A percentile compares a stretch with the other conserved stretches of the same genome.
Evolutionary conservation across 2,888 invertebrate genomes (phyloP).

Genomic region (Ceraclea dissimilis): DNA sequence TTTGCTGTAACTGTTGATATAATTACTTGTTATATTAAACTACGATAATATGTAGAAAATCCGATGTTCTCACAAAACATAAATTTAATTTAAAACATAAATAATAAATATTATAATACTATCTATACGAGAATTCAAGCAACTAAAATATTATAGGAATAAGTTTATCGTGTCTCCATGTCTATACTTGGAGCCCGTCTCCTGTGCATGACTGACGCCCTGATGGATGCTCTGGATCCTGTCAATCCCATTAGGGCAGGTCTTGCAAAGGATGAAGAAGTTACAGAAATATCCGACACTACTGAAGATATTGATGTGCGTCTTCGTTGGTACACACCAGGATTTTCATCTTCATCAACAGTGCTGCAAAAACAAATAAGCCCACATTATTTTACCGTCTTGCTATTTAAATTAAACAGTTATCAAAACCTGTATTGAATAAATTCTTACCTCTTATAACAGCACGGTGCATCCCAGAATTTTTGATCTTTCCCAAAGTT

Average conservation of each 20-base stretch:
- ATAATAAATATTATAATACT: no score
- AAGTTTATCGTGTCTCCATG: neutral
- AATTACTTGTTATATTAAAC: no score
- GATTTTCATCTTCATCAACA: constrained; percentile 25
- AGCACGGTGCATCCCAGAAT: constrained; percentile 76
- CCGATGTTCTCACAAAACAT: no score
- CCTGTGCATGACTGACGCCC: constrained; percentile 30
- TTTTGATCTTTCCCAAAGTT: constrained; percentile 73
- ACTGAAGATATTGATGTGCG: constrained; percentile 29
- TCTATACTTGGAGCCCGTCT: neutral
- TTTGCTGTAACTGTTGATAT: no score
- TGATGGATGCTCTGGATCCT: constrained; percentile 35
- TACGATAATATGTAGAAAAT: no score
- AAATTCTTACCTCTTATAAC: constrained; percentile 48
- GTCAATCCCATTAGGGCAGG: constrained; percentile 29
- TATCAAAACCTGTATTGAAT: neutral
- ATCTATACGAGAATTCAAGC: no score
- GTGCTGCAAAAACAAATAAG: neutral
- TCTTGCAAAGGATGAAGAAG: constrained; percentile 35
- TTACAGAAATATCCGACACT: constrained; percentile 22
- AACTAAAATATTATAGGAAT: no score
- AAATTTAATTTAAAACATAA: no score
- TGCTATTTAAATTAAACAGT: no score
- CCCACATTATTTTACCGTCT: no score
- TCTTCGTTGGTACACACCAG: constrained; percentile 35